Percentiles rank a stretch among this genome's conserved stretches.
These are phyloP conservation scores for Heliconius cydno DNA, from an alignment of 2,888 invertebrate genomes.

Conservation along the genomic window DNA sequence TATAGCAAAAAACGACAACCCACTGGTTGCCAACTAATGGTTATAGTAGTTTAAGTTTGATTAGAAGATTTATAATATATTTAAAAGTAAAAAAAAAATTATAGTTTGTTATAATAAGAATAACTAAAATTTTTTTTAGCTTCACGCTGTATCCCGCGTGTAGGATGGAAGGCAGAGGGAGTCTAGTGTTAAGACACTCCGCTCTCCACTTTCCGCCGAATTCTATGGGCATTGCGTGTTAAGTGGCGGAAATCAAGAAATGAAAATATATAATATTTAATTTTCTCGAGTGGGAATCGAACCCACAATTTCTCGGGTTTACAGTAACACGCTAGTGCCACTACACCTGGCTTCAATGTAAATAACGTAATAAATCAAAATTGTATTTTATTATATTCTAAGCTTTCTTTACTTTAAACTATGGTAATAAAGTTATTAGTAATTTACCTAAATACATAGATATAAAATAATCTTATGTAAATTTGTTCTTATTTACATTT, in stretches of 20 bases:
- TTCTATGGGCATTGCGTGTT: neutral
- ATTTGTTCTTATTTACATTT: constrained; percentile 1
- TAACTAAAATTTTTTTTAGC: neutral
- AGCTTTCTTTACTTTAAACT: too few species aligned
- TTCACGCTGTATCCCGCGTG: neutral
- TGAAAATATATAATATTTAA: neutral
- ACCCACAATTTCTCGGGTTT: too few species aligned
- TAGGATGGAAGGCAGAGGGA: neutral
- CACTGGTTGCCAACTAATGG: constrained; percentile 46
- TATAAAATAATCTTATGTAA: neutral
- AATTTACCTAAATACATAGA: neutral
- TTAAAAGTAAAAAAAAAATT: neutral
- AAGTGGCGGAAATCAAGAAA: neutral
- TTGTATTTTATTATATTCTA: too few species aligned
- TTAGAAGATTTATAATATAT: neutral
- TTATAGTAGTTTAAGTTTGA: neutral
- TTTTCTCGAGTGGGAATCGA: neutral
- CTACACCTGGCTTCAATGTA: too few species aligned
- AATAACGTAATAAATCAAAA: too few species aligned
- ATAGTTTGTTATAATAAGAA: neutral
- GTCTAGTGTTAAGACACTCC: neutral
- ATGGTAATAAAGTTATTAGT: neutral
- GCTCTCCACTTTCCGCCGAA: neutral
- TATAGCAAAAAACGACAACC: constrained; percentile 27
- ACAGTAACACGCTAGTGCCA: too few species aligned